phyloP scores from a whole-genome alignment of 2,888 invertebrate species.

The Aphelenchoides bicaudatus region DNA sequence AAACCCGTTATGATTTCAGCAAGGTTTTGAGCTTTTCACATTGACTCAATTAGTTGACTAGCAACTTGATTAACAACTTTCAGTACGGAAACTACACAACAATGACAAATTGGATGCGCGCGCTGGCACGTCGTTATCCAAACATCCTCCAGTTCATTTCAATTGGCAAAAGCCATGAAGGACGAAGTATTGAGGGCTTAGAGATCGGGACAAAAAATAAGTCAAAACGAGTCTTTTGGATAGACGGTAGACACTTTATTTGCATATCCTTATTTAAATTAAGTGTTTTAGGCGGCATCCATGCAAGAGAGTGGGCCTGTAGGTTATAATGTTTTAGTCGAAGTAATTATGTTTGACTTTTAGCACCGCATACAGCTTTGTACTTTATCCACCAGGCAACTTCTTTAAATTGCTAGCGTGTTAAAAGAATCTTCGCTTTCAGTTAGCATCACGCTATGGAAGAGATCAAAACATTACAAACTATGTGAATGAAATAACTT shows the following conservation, averaged over 20 bases:
- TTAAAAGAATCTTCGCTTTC: conserved; percentile 23
- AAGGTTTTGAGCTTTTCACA: too few relatives aligned
- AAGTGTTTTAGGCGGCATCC: conserved; percentile 35
- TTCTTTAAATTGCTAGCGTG: not conserved
- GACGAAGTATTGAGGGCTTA: conserved; percentile 54
- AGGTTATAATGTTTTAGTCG: too few relatives aligned
- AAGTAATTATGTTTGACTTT: too few relatives aligned
- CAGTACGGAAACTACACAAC: conserved; percentile 41
- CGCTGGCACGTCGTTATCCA: conserved; percentile 47
- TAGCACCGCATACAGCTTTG: conserved; percentile 57
- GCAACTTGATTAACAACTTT: too few relatives aligned
- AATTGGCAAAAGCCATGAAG: conserved; percentile 56
- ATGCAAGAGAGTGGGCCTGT: conserved; percentile 60
- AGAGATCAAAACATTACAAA: conserved; percentile 47
- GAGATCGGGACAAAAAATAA: conserved; percentile 52
- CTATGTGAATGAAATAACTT: conserved; percentile 52
- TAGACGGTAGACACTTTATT: conserved; percentile 43
- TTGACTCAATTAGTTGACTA: too few relatives aligned
- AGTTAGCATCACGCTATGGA: conserved; percentile 54
- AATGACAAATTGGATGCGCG: conserved; percentile 53
- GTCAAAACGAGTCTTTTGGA: conserved; percentile 56
- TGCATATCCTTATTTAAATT: conserved; percentile 1
- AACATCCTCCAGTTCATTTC: conserved; percentile 49
- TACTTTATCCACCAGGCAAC: conserved; percentile 59
- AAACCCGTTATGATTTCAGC: conserved; percentile 31